These are phyloP conservation scores for Drosophila sechellia DNA, from an alignment of 1,140 invertebrate genomes.

Conservation along the genomic window DNA sequence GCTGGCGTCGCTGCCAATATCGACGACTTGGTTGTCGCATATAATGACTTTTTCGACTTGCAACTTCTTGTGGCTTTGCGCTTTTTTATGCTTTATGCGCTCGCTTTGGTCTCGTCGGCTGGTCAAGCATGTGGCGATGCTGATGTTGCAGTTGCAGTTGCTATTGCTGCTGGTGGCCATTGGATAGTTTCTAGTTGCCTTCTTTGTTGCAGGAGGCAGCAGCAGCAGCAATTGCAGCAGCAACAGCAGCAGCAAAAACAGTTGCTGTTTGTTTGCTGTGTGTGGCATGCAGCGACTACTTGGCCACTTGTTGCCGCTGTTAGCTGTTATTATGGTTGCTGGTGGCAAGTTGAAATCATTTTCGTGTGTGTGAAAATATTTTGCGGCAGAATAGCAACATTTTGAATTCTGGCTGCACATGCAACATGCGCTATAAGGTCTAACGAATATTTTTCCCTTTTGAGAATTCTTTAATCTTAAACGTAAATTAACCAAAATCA, in stretches of 20 bases:
- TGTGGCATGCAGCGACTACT: conserved; percentile 73
- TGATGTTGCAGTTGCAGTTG: conserved; percentile 28
- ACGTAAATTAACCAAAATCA: too few species aligned
- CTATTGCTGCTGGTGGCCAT: conserved; percentile 55
- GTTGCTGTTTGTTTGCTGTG: conserved; percentile 71
- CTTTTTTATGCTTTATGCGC: conserved; percentile 82
- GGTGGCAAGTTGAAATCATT: conserved; percentile 78
- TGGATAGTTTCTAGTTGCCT: conserved; percentile 50
- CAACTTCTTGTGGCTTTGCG: conserved; percentile 65
- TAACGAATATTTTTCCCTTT: background rate
- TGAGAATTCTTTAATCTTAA: too few species aligned
- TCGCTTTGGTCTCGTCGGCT: conserved; percentile 65
- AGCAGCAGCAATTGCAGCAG: conserved; percentile 17
- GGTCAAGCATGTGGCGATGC: conserved; percentile 68
- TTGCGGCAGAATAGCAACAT: conserved; percentile 39
- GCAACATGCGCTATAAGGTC: conserved; percentile 2
- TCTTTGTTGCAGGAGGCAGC: conserved; percentile 54
- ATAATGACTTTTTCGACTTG: conserved; percentile 82
- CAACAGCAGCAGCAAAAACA: conserved; percentile 49
- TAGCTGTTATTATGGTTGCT: conserved; percentile 53
- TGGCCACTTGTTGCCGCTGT: conserved; percentile 53
- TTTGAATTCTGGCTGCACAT: conserved; percentile 11
- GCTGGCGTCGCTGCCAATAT: conserved; percentile 46
- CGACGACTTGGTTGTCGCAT: conserved; percentile 62
- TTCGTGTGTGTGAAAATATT: conserved; percentile 79